Evolutionary conservation across 2,797 vertebrate species (phyloP).

Genomic region (Enteromius trimaculatus): DNA sequence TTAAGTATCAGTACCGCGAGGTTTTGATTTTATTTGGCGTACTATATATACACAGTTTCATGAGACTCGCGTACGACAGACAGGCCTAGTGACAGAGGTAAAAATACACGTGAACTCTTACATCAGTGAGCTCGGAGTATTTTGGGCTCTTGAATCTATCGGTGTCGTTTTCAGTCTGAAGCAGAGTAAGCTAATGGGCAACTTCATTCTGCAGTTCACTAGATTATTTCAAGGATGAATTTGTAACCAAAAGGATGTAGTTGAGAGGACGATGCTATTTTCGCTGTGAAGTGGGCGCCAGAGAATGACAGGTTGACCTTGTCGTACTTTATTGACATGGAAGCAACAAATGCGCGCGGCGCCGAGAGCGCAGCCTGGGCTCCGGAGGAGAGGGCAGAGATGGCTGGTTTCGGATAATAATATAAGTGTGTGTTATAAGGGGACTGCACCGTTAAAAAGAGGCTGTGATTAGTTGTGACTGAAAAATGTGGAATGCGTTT

Average conservation of each 20-base stretch:
- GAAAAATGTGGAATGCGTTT: conserved; percentile 73
- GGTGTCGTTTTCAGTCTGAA: conserved; percentile 64
- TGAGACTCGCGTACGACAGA: not conserved
- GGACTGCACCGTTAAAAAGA: conserved; percentile 20
- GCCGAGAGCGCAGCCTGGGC: conserved; percentile 56
- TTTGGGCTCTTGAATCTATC: conserved; percentile 70
- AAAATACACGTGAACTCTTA: conserved; percentile 76
- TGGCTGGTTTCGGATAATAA: conserved; percentile 73
- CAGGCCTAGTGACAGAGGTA: conserved; percentile 71
- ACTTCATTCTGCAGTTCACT: not conserved
- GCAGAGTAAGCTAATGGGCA: not conserved
- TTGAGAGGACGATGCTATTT: conserved; percentile 5
- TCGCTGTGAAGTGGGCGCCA: not conserved
- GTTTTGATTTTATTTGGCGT: too few relatives aligned
- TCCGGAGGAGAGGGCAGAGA: conserved; percentile 62
- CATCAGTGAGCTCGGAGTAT: conserved; percentile 72
- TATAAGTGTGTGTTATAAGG: conserved; percentile 51
- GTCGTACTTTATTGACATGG: conserved; percentile 65
- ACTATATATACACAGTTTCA: not conserved
- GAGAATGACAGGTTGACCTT: conserved; percentile 72
- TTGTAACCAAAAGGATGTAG: not conserved
- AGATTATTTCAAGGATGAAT: not conserved
- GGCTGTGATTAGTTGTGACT: conserved; percentile 40
- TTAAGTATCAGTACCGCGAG: too few relatives aligned
- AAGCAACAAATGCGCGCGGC: conserved; percentile 60